These are phyloP conservation scores for Pegea sp. DNA, from an alignment of 23 tunicate species.

Conservation along the genomic window DNA sequence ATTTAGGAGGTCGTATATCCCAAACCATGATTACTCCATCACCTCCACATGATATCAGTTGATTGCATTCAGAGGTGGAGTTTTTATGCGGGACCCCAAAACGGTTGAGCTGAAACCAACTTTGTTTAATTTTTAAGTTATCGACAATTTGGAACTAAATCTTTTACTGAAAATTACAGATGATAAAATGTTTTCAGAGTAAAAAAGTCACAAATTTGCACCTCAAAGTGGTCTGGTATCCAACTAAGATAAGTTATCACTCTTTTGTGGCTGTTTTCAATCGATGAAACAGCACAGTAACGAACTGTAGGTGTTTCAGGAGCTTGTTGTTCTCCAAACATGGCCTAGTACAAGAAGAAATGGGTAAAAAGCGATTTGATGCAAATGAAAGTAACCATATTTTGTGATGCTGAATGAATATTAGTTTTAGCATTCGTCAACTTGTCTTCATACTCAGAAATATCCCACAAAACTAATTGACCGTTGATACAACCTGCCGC, in stretches of 20 bases:
- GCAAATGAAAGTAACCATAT: too few species aligned
- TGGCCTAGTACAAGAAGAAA: constrained; percentile 8
- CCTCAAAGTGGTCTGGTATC: constrained; percentile 90
- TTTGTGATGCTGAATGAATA: too few species aligned
- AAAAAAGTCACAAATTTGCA: constrained; percentile 1
- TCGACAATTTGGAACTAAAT: neutral
- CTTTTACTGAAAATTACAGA: too few species aligned
- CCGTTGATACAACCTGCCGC: constrained; percentile 99
- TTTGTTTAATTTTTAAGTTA: neutral
- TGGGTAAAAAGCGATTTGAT: neutral
- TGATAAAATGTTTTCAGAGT: too few species aligned
- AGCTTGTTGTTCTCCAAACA: constrained; percentile 82
- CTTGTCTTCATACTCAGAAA: constrained; percentile 51
- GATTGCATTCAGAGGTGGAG: constrained; percentile 23
- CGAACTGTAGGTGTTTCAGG: constrained; percentile 87
- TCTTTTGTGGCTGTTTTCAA: constrained; percentile 80
- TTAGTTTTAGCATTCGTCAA: constrained; percentile 23
- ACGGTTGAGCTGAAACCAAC: constrained; percentile 26
- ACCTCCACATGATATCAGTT: constrained; percentile 55
- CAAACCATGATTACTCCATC: constrained; percentile 77
- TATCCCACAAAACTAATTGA: constrained; percentile 92
- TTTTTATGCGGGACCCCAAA: constrained; percentile 47
- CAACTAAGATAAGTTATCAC: constrained; percentile 55
- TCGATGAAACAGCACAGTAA: constrained; percentile 85
- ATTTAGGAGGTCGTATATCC: constrained; percentile 73